Evolutionary conservation across 2,888 invertebrate genomes (phyloP).

Genomic region (Torymus texanus): DNA sequence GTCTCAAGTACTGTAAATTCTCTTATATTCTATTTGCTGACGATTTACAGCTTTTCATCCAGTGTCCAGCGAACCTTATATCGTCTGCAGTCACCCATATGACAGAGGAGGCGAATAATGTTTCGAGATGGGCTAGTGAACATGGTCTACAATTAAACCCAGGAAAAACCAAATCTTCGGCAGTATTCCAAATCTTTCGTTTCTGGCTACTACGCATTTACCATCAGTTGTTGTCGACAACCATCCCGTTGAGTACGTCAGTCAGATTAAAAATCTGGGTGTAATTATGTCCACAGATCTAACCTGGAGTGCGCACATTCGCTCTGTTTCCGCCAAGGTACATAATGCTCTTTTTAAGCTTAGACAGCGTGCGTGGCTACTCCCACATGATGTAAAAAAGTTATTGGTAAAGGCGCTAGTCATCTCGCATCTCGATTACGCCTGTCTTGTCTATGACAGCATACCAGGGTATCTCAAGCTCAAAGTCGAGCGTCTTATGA

Average conservation of each 20-base stretch:
- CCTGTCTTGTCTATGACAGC: too few species aligned
- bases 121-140: too few species aligned
- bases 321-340: too few species aligned
- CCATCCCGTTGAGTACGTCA: not conserved
- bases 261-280: not conserved
- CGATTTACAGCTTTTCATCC: too few species aligned
- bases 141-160: not conserved
- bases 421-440: not conserved
- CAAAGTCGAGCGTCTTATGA: not conserved
- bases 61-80: too few species aligned
- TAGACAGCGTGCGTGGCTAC: not conserved
- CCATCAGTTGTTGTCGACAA: not conserved
- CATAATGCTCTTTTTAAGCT: too few species aligned
- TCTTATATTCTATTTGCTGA: too few species aligned
- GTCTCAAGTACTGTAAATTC: not conserved
- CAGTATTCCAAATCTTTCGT: not conserved
- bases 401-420: not conserved
- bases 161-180: not conserved
- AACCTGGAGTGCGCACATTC: constrained; percentile 2
- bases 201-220: not conserved
- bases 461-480: too few species aligned
- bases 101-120: too few species aligned
- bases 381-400: not conserved
- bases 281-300: not conserved
- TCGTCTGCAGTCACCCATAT: too few species aligned